A percentile compares a stretch with the other conserved stretches of the same genome.
phyloP scores from a whole-genome alignment of 2,888 invertebrate species.

The Bellardia pandia region DNA sequence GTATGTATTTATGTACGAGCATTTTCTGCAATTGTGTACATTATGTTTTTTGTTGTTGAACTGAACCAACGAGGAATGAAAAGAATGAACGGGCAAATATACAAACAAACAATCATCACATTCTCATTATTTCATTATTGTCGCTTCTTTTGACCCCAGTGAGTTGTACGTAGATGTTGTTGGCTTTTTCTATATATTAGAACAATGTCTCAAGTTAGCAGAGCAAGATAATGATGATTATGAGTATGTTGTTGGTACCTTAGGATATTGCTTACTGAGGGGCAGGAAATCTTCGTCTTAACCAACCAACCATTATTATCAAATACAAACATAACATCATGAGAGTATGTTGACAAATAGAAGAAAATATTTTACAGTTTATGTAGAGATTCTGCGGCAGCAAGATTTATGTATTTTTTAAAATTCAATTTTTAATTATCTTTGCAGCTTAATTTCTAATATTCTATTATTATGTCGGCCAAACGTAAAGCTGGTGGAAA shows the following conservation, averaged over 20 bases:
- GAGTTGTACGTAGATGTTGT: slow-evolving; percentile 14
- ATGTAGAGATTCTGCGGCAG: too few relatives aligned
- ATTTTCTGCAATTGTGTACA: slow-evolving; percentile 30
- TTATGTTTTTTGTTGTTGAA: slow-evolving; percentile 35
- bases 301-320: slow-evolving; percentile 26
- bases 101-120: slow-evolving; percentile 30
- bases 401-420: background rate
- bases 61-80: slow-evolving; percentile 11
- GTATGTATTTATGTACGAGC: slow-evolving; percentile 11
- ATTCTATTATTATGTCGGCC: slow-evolving; percentile 82
- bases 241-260: background rate
- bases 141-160: slow-evolving; percentile 56
- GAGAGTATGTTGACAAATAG: background rate
- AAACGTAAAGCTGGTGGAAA: slow-evolving; percentile 83
- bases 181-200: background rate
- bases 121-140: slow-evolving; percentile 53
- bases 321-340: background rate
- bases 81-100: slow-evolving; percentile 23
- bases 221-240: slow-evolving; percentile 18
- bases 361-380: background rate
- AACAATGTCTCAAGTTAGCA: slow-evolving; percentile 28
- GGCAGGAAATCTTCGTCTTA: slow-evolving; percentile 5
- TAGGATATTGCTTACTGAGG: background rate
- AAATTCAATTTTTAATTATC: background rate
- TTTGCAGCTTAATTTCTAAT: slow-evolving; percentile 41